Conservation (phyloP, 2,888 invertebrate genomes). For the Scaptomyza caliginosa region DNA sequence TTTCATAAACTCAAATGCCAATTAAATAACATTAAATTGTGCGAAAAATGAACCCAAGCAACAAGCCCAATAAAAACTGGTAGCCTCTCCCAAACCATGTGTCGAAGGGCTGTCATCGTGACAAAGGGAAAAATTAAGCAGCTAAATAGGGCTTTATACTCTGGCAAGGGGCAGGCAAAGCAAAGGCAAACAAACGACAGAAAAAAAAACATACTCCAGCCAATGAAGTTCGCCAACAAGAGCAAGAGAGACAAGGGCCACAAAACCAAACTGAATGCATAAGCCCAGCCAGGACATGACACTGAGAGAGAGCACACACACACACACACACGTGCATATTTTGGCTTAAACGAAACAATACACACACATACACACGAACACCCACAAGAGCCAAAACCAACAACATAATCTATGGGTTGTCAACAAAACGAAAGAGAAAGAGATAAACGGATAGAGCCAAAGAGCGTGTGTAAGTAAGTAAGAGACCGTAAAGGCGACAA, state of each 20-base stretch:
- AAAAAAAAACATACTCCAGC: conserved; percentile 19
- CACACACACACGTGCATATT: conserved; percentile 33
- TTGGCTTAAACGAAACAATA: conserved; percentile 37
- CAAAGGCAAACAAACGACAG: conserved; percentile 63
- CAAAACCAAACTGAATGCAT: conserved; percentile 60
- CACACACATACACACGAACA: conserved; percentile 4
- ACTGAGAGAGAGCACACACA: conserved; percentile 35
- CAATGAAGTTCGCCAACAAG: conserved; percentile 33
- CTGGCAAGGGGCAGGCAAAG: conserved; percentile 35
- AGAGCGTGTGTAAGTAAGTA: neutral
- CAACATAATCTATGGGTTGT: conserved; percentile 79
- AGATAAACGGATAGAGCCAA: neutral
- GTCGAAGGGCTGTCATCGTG: conserved; percentile 75
- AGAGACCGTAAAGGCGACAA: conserved; percentile 59
- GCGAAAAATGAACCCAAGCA: conserved; percentile 62
- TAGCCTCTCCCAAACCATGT: conserved; percentile 3
- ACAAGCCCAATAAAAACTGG: conserved; percentile 10
- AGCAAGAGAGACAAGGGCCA: neutral
- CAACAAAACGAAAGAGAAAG: conserved; percentile 58
- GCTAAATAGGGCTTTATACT: conserved; percentile 70
- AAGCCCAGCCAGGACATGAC: conserved; percentile 66
- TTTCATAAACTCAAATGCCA: conserved; percentile 76
- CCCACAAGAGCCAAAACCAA: conserved; percentile 64
- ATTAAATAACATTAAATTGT: conserved; percentile 80
- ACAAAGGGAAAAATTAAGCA: conserved; percentile 79